Evolutionary conservation across 2,888 invertebrate species (phyloP).

Genomic region (Drosophila cracens): DNA sequence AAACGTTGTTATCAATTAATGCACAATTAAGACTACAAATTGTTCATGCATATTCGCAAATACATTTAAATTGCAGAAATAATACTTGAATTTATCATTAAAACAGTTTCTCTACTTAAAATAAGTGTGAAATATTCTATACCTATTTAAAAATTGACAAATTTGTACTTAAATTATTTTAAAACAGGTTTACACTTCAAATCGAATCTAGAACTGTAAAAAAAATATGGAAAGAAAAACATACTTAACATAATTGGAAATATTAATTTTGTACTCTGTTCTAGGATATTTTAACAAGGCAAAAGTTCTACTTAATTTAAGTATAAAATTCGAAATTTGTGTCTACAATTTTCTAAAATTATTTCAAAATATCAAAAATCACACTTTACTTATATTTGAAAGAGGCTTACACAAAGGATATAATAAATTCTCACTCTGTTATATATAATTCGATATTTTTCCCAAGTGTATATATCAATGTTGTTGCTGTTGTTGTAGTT

Average conservation of each 20-base stretch:
- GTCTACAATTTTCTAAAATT: background rate
- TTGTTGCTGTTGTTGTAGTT: slow-evolving; percentile 21
- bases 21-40: background rate
- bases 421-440: background rate
- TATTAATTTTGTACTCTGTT: background rate
- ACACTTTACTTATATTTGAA: accelerated
- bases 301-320: background rate
- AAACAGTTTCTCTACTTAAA: background rate
- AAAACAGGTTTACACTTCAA: background rate
- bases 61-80: background rate
- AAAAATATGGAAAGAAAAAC: background rate
- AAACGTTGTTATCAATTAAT: background rate
- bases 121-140: background rate
- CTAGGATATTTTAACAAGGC: background rate
- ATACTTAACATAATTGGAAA: background rate
- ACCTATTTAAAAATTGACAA: background rate
- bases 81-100: background rate
- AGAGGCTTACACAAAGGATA: background rate
- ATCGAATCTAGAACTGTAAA: background rate
- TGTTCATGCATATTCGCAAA: background rate
- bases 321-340: background rate
- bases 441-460: background rate
- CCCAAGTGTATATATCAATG: slow-evolving; percentile 13
- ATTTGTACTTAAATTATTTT: background rate
- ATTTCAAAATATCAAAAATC: background rate